Percentiles rank a stretch among this genome's conserved stretches.
Evolutionary conservation across 2,888 invertebrate species (phyloP).

Genomic region (Pachliopta kotzebuea): DNA sequence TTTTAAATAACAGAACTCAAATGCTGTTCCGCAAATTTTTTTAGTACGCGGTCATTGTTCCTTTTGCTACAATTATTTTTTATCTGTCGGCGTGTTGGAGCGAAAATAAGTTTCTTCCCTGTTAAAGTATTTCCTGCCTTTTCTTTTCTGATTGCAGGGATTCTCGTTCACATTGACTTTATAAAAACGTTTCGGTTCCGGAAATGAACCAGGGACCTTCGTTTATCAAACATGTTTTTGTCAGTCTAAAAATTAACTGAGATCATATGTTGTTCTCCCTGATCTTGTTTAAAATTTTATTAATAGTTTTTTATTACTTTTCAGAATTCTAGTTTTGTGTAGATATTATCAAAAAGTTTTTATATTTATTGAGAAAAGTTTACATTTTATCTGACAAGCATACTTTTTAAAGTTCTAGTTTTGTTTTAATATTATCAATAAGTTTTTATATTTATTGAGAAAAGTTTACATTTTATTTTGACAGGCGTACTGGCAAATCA

Average conservation of each 20-base stretch:
- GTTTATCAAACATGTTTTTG: too few relatives aligned
- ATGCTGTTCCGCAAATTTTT: constrained; percentile 12
- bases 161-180: not conserved
- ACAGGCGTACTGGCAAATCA: constrained; percentile 72
- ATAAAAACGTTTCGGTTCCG: not conserved
- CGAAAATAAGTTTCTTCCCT: not conserved
- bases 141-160: not conserved
- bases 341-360: too few relatives aligned
- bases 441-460: too few relatives aligned
- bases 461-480: constrained; percentile 22
- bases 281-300: too few relatives aligned
- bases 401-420: too few relatives aligned
- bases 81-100: constrained; percentile 6
- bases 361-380: too few relatives aligned
- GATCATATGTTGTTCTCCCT: too few relatives aligned
- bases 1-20: constrained; percentile 7
- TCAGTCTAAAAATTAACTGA: too few relatives aligned
- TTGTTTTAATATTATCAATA: too few relatives aligned
- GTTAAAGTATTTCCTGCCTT: not conserved
- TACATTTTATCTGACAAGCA: constrained; percentile 45
- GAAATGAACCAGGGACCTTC: too few relatives aligned
- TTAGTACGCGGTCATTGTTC: constrained; percentile 10
- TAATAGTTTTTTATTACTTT: too few relatives aligned
- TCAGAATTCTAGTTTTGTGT: too few relatives aligned
- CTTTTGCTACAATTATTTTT: constrained; percentile 3